These are phyloP conservation scores for Pseudocheirus occidentalis DNA, from an alignment of 2,797 vertebrate genomes.

Conservation along the genomic window DNA sequence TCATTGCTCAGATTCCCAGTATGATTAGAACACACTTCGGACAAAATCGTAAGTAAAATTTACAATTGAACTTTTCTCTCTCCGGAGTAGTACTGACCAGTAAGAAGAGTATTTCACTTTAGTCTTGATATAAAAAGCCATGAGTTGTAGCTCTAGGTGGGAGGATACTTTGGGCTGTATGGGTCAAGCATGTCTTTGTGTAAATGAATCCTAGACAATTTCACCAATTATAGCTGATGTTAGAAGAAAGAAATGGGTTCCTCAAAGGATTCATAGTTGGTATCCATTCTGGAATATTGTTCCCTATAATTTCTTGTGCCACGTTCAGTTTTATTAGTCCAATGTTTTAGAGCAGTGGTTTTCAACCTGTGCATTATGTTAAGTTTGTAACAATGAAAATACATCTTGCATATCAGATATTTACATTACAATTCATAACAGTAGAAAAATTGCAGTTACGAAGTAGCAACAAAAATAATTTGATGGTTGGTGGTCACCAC, in stretches of 20 bases:
- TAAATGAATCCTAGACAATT: background rate
- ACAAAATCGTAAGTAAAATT: background rate
- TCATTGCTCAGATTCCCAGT: background rate
- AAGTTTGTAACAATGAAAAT: too few species aligned
- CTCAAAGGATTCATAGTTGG: too few species aligned
- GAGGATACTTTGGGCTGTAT: background rate
- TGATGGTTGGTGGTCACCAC: too few species aligned
- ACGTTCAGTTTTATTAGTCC: background rate
- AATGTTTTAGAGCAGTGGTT: background rate
- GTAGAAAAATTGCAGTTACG: too few species aligned
- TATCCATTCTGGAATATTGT: background rate
- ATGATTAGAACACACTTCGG: background rate
- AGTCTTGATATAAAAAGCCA: background rate
- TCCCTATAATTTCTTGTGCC: background rate
- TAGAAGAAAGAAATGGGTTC: background rate
- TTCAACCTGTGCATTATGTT: too few species aligned
- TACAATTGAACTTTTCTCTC: background rate
- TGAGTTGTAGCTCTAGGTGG: background rate
- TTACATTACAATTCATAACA: too few species aligned
- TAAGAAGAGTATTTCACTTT: background rate
- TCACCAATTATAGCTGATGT: background rate
- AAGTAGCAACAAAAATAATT: too few species aligned
- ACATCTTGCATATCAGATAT: too few species aligned
- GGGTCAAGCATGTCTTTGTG: background rate
- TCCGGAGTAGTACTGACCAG: background rate